Evolutionary conservation across 2,888 invertebrate genomes (phyloP), one percentile per base, ranked within the genome.

Genomic region (Hemicrepidius hirtus): DNA sequence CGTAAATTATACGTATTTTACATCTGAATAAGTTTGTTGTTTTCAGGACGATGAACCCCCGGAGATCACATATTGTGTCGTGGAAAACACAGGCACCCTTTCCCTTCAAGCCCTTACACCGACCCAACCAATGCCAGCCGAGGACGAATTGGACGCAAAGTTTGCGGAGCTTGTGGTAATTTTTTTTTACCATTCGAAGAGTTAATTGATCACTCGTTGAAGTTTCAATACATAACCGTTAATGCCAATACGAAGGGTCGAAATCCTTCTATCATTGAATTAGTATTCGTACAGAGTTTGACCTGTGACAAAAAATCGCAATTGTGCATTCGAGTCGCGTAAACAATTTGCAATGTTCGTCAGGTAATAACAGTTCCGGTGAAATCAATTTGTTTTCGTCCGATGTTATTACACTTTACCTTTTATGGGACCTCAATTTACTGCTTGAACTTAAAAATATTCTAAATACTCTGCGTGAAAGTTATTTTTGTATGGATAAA

Each of bases 41-140:
- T 89, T 89, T 0, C 88, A 95, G 95, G 95, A 95, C 91, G 96
- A 96, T 85, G 96, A 97, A 87, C 97, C 97, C 13, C 97, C 97
- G 75, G 97, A 97, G 90, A 97, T 97, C 86, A 95, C 95, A 59
- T 95, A 96, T 87, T 96, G 96, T 86, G 96, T 97, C 86, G 96
- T 97, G 84, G 97, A 97, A 83, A 95, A 95, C 79, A 94, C 94
- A 74, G 95, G 95, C 10, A 93, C 93, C 5, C 90, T 96, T 83
- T 94, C 95, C 76, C 88, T 96, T 80, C 96, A 96, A 87, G 95
- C 95, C 0, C 92, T 96, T 86, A 95, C 96, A 64, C 96, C 97
- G 77, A 96, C 97, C 6, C 93, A 96, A 83, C 97, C 97, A 32
- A 96, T 97, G 96, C 97, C 97, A 18, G 93, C 96, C 1, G 93